Evolutionary conservation across 1,140 invertebrate species (phyloP).

Genomic region (Diorhabda carinulata): DNA sequence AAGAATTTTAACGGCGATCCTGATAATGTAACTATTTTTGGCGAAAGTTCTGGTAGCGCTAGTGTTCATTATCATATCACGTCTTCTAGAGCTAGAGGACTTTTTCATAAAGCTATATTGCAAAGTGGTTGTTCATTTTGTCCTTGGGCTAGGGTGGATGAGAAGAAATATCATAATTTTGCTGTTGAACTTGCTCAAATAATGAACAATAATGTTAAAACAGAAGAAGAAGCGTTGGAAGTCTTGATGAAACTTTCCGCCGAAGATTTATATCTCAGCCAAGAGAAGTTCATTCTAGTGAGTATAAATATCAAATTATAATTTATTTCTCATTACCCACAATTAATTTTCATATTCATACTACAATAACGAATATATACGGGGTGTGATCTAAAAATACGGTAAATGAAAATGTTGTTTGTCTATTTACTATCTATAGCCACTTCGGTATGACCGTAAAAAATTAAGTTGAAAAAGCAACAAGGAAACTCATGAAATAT

Average conservation of each 20-base stretch:
- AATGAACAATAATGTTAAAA: neutral
- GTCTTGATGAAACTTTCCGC: neutral
- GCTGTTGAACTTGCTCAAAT: neutral
- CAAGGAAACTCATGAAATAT: neutral
- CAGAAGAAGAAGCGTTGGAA: conserved; percentile 5
- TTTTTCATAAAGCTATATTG: conserved; percentile 58
- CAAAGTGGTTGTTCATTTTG: conserved; percentile 58
- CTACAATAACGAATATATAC: neutral
- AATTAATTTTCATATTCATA: too few relatives aligned
- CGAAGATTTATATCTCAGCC: neutral
- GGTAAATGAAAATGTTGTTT: neutral
- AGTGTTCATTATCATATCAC: conserved; percentile 38
- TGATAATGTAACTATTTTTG: conserved; percentile 49
- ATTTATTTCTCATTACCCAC: too few relatives aligned
- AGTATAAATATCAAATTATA: neutral
- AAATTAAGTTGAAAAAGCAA: neutral
- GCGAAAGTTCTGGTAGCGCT: conserved; percentile 53
- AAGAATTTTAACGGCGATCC: conserved; percentile 51
- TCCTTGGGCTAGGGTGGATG: conserved; percentile 43
- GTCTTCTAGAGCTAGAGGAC: conserved; percentile 36
- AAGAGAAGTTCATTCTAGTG: neutral
- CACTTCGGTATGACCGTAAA: neutral
- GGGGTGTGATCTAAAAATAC: neutral
- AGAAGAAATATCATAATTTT: neutral
- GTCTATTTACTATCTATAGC: neutral